These are phyloP conservation scores for Herpetotheres cachinnans DNA, from an alignment of 2,113 vertebrate species.

Conservation along the genomic window DNA sequence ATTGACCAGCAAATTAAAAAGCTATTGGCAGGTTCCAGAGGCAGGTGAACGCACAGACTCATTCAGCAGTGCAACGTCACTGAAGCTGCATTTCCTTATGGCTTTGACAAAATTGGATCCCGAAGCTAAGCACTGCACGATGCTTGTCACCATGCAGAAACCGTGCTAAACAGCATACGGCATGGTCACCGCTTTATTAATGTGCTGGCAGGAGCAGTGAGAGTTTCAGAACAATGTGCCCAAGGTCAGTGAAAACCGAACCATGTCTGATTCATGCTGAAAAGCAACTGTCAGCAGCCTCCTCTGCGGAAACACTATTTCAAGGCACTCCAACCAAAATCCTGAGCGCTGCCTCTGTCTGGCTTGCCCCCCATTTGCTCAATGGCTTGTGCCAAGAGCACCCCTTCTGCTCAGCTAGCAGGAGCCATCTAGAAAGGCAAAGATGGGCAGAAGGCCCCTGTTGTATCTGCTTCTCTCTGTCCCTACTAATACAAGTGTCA, in stretches of 20 bases:
- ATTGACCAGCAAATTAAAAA: background rate
- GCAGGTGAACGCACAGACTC: background rate
- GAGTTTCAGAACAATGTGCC: background rate
- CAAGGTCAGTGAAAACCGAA: background rate
- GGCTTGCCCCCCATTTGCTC: fast-evolving
- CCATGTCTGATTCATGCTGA: fast-evolving
- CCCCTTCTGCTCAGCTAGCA: background rate
- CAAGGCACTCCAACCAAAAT: background rate
- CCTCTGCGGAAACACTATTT: fast-evolving
- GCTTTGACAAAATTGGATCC: background rate
- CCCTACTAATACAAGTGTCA: background rate
- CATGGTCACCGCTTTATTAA: fast-evolving
- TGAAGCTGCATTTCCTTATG: background rate
- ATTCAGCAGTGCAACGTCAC: background rate
- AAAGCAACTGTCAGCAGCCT: background rate
- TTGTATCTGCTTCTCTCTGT: background rate
- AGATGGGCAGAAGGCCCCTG: background rate
- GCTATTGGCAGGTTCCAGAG: background rate
- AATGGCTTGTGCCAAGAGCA: background rate
- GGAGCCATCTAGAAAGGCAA: background rate
- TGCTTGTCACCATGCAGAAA: background rate
- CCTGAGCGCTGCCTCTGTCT: background rate
- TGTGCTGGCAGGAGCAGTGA: background rate
- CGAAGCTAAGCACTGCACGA: background rate
- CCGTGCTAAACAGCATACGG: background rate